Evolutionary conservation across 2,888 invertebrate species (phyloP), one percentile per base, ranked within the genome.

Genomic region (Megaustenia siamemsis): DNA sequence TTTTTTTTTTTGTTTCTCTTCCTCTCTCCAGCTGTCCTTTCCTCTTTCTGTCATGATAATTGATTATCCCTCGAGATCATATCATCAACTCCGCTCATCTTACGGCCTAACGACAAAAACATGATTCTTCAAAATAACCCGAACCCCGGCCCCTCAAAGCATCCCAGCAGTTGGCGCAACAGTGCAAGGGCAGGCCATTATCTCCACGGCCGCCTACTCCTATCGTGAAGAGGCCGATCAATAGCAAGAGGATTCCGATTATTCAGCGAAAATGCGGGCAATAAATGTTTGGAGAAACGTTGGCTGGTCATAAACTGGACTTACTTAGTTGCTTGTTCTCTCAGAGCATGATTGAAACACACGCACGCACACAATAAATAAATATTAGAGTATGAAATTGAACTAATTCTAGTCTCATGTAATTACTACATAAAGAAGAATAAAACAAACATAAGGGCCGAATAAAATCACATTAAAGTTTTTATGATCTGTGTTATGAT

Each of bases 161-260:
- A 10, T 24, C 40, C 24, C 38, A 24, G 40, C 40, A 21, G 18
- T 40, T 69, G 69, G 40, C 40, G 69, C 69, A 24, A 40, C 69
- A 40, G 40, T 40, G 69, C 69, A 2, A 40, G 69, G 40, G 24
- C 24, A 38, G 3, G 40, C 69, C 69, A 69, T 24, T 69, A 69
- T 69, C 38, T 40, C 69, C 28, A 3, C n/a, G 21, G 3, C 56
- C 4, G 28, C 28, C 60, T 60, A n/a, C 28, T 60, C 6, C 5
- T 69, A 28, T 38, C 38, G 24, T 63, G 69, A 40, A 69, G 38
- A 69, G 40, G n/a, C n/a, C 6, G 68, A 69, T 69, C 69, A 69
- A 69, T 69, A 69, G 15, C 69, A 24, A 12, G 10, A 18, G 38
- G 18, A 40, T 69, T 40, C 21, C 4, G 60, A 4, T n/a, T 10